phyloP scores from a whole-genome alignment of 2,113 vertebrate genomes.

The Coptodon rendalli region DNA sequence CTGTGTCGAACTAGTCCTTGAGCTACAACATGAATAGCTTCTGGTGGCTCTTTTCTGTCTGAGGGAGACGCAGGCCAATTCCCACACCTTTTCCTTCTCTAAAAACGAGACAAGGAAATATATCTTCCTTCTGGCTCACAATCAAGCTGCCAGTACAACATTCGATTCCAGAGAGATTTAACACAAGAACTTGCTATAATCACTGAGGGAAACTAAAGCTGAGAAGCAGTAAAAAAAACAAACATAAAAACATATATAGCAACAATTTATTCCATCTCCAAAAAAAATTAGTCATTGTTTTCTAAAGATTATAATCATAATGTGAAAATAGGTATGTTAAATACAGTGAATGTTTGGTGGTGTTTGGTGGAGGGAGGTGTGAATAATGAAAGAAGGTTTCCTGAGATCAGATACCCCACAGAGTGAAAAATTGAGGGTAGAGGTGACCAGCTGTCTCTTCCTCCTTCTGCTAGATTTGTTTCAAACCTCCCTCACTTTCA shows the following conservation, averaged over 20 bases:
- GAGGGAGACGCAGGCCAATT: slow-evolving; percentile 22
- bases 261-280: not conserved
- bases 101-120: slow-evolving; percentile 39
- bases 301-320: not conserved
- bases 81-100: slow-evolving; percentile 33
- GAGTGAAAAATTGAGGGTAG: slow-evolving; percentile 42
- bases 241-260: not conserved
- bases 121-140: slow-evolving; percentile 29
- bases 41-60: not conserved
- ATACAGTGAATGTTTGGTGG: not conserved
- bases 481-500: not conserved
- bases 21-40: not conserved
- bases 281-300: slow-evolving; percentile 32
- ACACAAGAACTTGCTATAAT: not conserved
- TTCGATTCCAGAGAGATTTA: slow-evolving; percentile 44
- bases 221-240: not conserved
- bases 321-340: slow-evolving; percentile 25
- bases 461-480: not conserved
- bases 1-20: not conserved
- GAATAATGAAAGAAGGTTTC: slow-evolving; percentile 32
- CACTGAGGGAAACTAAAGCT: slow-evolving; percentile 6
- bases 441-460: slow-evolving; percentile 36
- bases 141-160: slow-evolving; percentile 27
- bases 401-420: slow-evolving; percentile 25
- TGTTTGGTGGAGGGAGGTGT: slow-evolving; percentile 23